These are phyloP conservation scores for Sminthurinus aureus DNA, from an alignment of 2,888 invertebrate genomes.

Conservation along the genomic window DNA sequence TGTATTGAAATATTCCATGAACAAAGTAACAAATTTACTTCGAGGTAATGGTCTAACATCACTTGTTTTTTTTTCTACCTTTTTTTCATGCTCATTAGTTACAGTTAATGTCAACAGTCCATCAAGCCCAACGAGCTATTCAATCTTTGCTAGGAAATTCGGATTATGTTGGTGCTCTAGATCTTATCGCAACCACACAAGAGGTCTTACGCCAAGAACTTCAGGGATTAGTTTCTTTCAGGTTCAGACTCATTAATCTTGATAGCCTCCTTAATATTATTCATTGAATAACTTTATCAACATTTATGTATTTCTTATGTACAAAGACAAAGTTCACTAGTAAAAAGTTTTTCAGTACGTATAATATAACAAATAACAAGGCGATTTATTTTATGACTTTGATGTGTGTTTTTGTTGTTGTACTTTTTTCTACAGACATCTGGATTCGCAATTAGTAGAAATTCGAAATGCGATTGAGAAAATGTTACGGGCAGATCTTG, in stretches of 20 bases:
- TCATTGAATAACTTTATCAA: background rate
- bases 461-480: conserved; percentile 95
- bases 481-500: conserved; percentile 95
- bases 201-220: conserved; percentile 90
- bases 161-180: conserved; percentile 96
- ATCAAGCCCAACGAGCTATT: conserved; percentile 97
- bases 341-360: background rate
- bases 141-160: conserved; percentile 92
- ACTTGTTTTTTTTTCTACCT: conserved; percentile 9
- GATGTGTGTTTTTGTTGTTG: conserved; percentile 44
- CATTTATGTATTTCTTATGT: background rate
- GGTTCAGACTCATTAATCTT: conserved; percentile 63
- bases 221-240: conserved; percentile 90
- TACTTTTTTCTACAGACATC: conserved; percentile 71
- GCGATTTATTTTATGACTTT: too few species aligned
- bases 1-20: background rate
- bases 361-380: too few species aligned
- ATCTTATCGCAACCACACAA: conserved; percentile 95
- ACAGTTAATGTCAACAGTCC: conserved; percentile 91
- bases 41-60: background rate
- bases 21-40: background rate
- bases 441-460: conserved; percentile 94
- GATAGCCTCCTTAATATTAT: background rate
- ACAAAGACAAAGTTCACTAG: background rate
- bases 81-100: conserved; percentile 63